Conservation (phyloP, 1,140 invertebrate species). For the Tigriopus japonicus region DNA sequence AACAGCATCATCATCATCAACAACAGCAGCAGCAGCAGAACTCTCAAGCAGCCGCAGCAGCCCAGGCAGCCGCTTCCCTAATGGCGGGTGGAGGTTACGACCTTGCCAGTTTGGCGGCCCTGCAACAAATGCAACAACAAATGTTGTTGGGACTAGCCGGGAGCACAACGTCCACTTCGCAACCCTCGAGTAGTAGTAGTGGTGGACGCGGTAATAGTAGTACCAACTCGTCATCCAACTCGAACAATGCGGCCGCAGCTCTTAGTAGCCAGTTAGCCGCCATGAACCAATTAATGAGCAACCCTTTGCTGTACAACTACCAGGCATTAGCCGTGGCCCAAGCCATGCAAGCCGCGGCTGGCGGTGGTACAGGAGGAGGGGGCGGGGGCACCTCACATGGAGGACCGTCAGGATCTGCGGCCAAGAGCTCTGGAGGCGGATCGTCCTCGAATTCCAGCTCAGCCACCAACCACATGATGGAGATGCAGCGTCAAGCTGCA, state of each 20-base stretch:
- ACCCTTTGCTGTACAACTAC: constrained; percentile 19
- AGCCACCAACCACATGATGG: constrained; percentile 14
- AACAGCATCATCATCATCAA: neutral
- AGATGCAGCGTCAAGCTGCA: constrained; percentile 17
- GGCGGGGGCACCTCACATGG: constrained; percentile 19
- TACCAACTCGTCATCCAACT: neutral
- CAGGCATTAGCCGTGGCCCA: constrained; percentile 23
- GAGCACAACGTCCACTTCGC: constrained; percentile 20
- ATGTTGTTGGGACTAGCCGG: constrained; percentile 16
- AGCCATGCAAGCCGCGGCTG: constrained; percentile 26
- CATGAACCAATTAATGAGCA: constrained; percentile 28
- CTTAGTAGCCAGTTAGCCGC: constrained; percentile 27
- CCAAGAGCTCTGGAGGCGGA: constrained; percentile 6
- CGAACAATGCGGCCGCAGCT: neutral
- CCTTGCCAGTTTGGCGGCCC: constrained; percentile 1
- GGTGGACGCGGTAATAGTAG: neutral
- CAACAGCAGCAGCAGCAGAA: constrained; percentile 8
- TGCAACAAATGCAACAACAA: constrained; percentile 16
- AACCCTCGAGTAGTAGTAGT: constrained; percentile 7
- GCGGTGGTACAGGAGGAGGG: constrained; percentile 21
- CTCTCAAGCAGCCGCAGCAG: too few species aligned
- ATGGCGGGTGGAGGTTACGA: constrained; percentile 3
- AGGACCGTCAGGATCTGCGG: neutral
- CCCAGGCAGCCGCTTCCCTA: neutral
- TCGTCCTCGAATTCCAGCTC: constrained; percentile 1